Percentiles rank a stretch among this genome's conserved stretches.
These are phyloP conservation scores for Labrus mixtus DNA, from an alignment of 2,113 vertebrate genomes.

Conservation along the genomic window DNA sequence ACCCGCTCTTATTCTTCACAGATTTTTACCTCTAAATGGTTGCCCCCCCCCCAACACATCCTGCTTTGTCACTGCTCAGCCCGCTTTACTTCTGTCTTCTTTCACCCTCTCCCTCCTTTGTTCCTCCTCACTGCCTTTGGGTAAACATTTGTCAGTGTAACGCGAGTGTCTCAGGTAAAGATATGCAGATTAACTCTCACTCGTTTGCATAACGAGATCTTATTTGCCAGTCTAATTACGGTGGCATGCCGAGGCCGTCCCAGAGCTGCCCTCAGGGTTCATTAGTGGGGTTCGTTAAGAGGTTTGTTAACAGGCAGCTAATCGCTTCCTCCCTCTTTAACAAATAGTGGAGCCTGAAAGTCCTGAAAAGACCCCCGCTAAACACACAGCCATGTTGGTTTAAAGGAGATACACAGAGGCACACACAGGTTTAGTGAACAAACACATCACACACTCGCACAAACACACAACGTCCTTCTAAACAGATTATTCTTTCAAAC, in stretches of 20 bases:
- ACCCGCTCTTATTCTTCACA: background rate
- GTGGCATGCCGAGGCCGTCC: constrained; percentile 61
- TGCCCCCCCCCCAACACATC: background rate
- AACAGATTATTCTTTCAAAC: background rate
- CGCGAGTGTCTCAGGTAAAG: constrained; percentile 73
- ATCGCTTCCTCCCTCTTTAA: constrained; percentile 72
- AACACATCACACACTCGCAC: constrained; percentile 31
- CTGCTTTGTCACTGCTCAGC: background rate
- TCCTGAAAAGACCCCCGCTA: constrained; percentile 59
- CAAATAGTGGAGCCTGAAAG: constrained; percentile 67
- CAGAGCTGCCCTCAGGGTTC: constrained; percentile 78
- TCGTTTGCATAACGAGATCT: constrained; percentile 77
- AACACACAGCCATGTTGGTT: constrained; percentile 46
- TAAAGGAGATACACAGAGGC: constrained; percentile 21
- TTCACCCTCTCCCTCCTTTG: constrained; percentile 24
- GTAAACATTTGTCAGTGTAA: constrained; percentile 69
- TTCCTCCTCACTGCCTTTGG: constrained; percentile 58
- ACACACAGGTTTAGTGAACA: constrained; percentile 13
- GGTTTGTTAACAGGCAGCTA: constrained; percentile 77
- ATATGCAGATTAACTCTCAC: constrained; percentile 75
- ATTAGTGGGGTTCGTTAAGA: constrained; percentile 77
- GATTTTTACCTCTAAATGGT: background rate
- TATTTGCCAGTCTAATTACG: constrained; percentile 78
- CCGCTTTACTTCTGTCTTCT: background rate
- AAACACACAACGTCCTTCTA: constrained; percentile 7